Evolutionary conservation across 2,888 invertebrate species (phyloP).

Genomic region (Malacosoma neustria): DNA sequence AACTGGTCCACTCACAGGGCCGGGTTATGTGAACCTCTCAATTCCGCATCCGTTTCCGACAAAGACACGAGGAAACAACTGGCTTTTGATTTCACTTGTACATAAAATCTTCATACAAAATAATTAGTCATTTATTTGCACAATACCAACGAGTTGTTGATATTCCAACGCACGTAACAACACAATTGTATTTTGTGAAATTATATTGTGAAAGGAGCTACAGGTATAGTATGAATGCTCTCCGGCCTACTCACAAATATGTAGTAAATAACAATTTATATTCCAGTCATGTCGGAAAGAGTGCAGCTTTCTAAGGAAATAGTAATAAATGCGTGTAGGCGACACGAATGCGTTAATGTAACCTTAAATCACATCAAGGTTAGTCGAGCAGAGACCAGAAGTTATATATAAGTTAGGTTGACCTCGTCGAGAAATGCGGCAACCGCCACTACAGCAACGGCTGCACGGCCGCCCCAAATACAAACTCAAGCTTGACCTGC

Average conservation of each 20-base stretch:
- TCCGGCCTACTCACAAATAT: slow-evolving; percentile 15
- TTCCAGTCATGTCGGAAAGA: slow-evolving; percentile 56
- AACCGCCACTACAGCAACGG: slow-evolving; percentile 12
- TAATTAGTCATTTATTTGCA: background rate
- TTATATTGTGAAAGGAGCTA: slow-evolving; percentile 28
- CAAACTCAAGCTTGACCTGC: too few relatives aligned
- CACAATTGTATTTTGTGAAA: slow-evolving; percentile 24
- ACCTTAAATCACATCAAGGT: slow-evolving; percentile 56
- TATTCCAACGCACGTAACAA: slow-evolving; percentile 18
- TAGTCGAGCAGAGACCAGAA: slow-evolving; percentile 54
- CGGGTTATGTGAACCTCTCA: slow-evolving; percentile 37
- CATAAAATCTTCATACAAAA: background rate
- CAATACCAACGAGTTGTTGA: slow-evolving; percentile 10
- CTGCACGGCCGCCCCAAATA: too few relatives aligned
- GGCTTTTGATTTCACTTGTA: background rate
- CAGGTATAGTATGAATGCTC: slow-evolving; percentile 18
- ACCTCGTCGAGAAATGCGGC: slow-evolving; percentile 50
- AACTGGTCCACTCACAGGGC: slow-evolving; percentile 54
- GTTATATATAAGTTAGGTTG: slow-evolving; percentile 47
- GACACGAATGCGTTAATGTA: slow-evolving; percentile 48
- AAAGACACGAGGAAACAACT: slow-evolving; percentile 28
- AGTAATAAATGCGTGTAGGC: slow-evolving; percentile 31
- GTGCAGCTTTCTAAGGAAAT: slow-evolving; percentile 54
- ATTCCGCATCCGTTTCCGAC: slow-evolving; percentile 67
- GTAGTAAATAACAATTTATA: slow-evolving; percentile 32